Percentiles rank a stretch among this genome's conserved stretches.
phyloP scores from a whole-genome alignment of 2,113 vertebrate species.

The Oryzias curvinotus region DNA sequence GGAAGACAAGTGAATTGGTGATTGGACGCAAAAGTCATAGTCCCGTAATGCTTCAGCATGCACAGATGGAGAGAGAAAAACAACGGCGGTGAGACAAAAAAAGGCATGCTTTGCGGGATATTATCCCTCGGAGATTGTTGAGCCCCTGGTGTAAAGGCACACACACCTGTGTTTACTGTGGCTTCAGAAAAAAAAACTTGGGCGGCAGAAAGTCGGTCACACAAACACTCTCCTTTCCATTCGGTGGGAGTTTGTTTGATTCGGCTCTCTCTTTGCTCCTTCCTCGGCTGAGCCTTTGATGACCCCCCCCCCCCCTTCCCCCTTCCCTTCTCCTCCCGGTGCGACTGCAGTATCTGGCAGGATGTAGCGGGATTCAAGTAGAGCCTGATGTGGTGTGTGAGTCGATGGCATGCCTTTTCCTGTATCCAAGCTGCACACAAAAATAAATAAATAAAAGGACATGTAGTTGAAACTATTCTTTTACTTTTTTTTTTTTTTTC shows the following conservation, averaged over 20 bases:
- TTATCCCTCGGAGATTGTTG: slow-evolving; percentile 6
- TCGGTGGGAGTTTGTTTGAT: slow-evolving; percentile 43
- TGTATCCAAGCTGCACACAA: neutral
- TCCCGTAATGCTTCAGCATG: neutral
- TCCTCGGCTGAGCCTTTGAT: slow-evolving; percentile 46
- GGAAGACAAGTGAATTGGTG: slow-evolving; percentile 46
- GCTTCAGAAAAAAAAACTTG: slow-evolving; percentile 35
- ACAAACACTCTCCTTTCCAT: slow-evolving; percentile 20
- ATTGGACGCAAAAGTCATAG: slow-evolving; percentile 8
- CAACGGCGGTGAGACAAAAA: slow-evolving; percentile 27
- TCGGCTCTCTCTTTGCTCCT: slow-evolving; percentile 18
- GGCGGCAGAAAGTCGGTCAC: slow-evolving; percentile 37
- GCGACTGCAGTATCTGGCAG: slow-evolving; percentile 25
- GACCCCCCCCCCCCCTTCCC: neutral
- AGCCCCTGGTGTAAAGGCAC: slow-evolving; percentile 16
- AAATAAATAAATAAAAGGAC: no score
- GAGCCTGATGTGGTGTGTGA: slow-evolving; percentile 27
- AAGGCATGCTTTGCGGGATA: slow-evolving; percentile 30
- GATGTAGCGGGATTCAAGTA: slow-evolving; percentile 3
- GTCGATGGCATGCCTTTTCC: slow-evolving; percentile 20
- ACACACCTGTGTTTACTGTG: slow-evolving; percentile 55
- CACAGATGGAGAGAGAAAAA: slow-evolving; percentile 46
- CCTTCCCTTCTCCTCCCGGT: neutral
- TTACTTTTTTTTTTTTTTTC: no score
- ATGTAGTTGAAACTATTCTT: no score